phyloP scores from a whole-genome alignment of 2,888 invertebrate species.

The Agrilus mali region DNA sequence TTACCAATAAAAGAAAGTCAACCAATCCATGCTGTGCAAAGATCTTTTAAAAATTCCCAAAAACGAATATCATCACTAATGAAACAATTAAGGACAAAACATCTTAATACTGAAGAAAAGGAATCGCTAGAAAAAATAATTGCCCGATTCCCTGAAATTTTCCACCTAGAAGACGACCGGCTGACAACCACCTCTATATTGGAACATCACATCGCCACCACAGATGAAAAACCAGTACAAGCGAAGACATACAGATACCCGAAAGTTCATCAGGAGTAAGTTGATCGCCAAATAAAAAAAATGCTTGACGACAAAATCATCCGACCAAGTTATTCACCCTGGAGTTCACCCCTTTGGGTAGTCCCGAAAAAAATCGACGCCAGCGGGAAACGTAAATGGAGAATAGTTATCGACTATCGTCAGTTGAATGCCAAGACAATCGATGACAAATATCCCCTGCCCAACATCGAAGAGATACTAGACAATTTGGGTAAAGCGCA shows the following conservation, averaged over 20 bases:
- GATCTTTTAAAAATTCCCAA: too few species aligned
- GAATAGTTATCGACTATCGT: slow-evolving; percentile 26
- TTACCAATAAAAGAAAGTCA: too few species aligned
- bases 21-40: too few species aligned
- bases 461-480: slow-evolving; percentile 15
- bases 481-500: slow-evolving; percentile 16
- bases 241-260: slow-evolving; percentile 13
- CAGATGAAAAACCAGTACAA: slow-evolving; percentile 10
- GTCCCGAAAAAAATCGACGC: slow-evolving; percentile 14
- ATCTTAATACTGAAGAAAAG: slow-evolving; percentile 14
- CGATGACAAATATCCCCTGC: slow-evolving; percentile 17
- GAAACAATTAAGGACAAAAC: slow-evolving; percentile 6
- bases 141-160: slow-evolving; percentile 4
- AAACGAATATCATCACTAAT: too few species aligned
- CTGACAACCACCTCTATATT: slow-evolving; percentile 3
- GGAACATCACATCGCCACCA: slow-evolving; percentile 10
- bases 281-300: slow-evolving; percentile 9
- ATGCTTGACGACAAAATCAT: slow-evolving; percentile 11
- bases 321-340: slow-evolving; percentile 5
- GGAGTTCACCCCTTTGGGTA: slow-evolving; percentile 3
- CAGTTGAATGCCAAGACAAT: slow-evolving; percentile 23
- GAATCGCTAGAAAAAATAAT: slow-evolving; percentile 8
- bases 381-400: slow-evolving; percentile 17
- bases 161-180: slow-evolving; percentile 5
- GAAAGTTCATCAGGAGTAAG: slow-evolving; percentile 10